Evolutionary conservation across 2,113 vertebrate genomes (phyloP), one percentile per base, ranked within the genome.

Genomic region (Origma solitaria): DNA sequence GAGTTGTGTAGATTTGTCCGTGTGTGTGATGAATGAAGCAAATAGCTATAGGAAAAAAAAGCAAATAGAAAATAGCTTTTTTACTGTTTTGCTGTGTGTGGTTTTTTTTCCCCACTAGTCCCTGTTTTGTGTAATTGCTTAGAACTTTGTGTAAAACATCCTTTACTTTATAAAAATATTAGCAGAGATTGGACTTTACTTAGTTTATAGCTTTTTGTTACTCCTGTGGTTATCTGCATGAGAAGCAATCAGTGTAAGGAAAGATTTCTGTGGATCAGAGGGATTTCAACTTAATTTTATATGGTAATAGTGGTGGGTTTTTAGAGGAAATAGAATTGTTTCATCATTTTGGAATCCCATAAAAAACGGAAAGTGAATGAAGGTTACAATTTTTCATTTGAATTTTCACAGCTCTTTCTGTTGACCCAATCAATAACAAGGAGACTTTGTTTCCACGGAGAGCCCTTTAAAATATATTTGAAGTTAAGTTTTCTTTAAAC

Each of bases 71-170:
- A 69, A 38, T 16, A 44, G 9, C 14, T 40, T 12, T 40, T 33
- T 38, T 88, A 17, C 27, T 24, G 7, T 25, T 85, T 38, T 51
- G 9, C 9, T 88, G 19, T 3, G 7, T 22, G 5, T 1, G 4
- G 3, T 7, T 9, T 37, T 62, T 49, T 37, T 10, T 7, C 1
- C 28, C 31, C 0, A 2, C 8, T 37, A 35, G 23, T 8, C 16
- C 82, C 13, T 58, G 8, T 31, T 85, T 23, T 38, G 5, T 11
- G 19, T 37, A 68, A 31, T 58, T 83, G 21, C 15, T 37, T 88
- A 30, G 11, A 94, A 37, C 17, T 44, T 65, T 6, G 9, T 60
- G 13, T 40, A 65, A 60, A 82, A 15, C 3, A 17, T 24, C 27
- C 10, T 82, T 77, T 65, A 12, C 20, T 81, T 35, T 50, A 49